Evolutionary conservation across 2,113 vertebrate genomes (phyloP).

Genomic region (Amphiprion percula): DNA sequence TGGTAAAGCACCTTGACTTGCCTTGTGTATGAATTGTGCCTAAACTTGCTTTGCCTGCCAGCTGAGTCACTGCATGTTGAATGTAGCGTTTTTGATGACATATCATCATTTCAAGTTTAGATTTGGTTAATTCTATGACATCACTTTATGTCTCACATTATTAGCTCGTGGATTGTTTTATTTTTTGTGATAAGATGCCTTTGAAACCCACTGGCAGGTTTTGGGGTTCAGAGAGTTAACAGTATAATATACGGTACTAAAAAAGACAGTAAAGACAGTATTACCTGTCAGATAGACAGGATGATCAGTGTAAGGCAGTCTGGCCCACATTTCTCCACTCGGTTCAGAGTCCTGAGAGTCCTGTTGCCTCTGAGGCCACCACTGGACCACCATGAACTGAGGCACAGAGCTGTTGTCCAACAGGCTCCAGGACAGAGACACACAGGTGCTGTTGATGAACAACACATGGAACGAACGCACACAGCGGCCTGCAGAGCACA

Average conservation of each 20-base stretch:
- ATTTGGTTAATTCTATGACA: too few relatives aligned
- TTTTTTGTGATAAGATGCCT: too few relatives aligned
- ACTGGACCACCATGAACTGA: constrained; percentile 89
- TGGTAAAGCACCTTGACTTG: too few relatives aligned
- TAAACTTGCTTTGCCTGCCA: too few relatives aligned
- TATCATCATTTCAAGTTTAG: too few relatives aligned
- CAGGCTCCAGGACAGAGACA: constrained; percentile 88
- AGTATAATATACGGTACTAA: not conserved
- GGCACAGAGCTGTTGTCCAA: constrained; percentile 68
- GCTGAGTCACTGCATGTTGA: too few relatives aligned
- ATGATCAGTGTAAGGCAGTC: constrained; percentile 77
- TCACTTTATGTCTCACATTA: too few relatives aligned
- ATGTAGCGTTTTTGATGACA: too few relatives aligned
- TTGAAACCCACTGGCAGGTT: too few relatives aligned
- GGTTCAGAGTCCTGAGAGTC: constrained; percentile 40
- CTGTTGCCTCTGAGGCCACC: constrained; percentile 83
- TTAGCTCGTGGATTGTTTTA: too few relatives aligned
- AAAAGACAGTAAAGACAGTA: not conserved
- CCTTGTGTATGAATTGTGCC: too few relatives aligned
- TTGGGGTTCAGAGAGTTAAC: too few relatives aligned
- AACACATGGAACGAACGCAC: constrained; percentile 83
- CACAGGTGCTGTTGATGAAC: constrained; percentile 89
- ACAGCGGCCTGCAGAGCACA: constrained; percentile 78
- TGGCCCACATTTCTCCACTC: constrained; percentile 86
- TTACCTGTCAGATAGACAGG: constrained; percentile 82